Conservation (phyloP, 1,140 invertebrate species). For the Lutraria rhynchaena region DNA sequence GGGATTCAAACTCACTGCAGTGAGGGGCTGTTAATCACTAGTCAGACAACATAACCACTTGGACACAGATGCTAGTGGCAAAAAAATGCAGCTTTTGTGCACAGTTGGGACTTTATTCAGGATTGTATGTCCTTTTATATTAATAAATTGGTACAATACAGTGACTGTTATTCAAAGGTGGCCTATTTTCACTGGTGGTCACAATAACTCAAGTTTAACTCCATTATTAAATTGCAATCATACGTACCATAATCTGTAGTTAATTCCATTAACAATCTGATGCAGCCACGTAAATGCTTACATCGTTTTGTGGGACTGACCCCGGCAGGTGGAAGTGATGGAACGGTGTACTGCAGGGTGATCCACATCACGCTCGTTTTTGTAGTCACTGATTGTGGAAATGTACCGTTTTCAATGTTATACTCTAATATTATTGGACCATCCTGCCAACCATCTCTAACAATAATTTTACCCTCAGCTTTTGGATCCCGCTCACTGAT, state of each 20-base stretch:
- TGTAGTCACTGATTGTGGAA: constrained; percentile 78
- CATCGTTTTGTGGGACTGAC: constrained; percentile 64
- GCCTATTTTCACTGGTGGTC: no score
- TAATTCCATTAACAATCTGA: constrained; percentile 76
- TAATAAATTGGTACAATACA: no score
- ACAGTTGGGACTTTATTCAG: no score
- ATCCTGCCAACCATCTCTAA: constrained; percentile 67
- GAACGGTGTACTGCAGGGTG: constrained; percentile 67
- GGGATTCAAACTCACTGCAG: no score
- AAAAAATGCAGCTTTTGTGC: no score
- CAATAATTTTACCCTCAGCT: constrained; percentile 67
- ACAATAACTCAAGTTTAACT: no score
- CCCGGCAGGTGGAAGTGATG: constrained; percentile 45
- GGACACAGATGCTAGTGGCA: no score
- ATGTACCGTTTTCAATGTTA: constrained; percentile 77
- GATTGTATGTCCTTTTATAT: no score
- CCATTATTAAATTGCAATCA: no score
- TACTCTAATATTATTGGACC: constrained; percentile 44
- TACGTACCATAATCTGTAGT: constrained; percentile 70
- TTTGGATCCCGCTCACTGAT: constrained; percentile 77
- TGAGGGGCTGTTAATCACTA: no score
- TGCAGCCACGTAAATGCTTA: constrained; percentile 70
- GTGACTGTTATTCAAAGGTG: no score
- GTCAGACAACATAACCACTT: no score
- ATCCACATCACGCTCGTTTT: constrained; percentile 67